A percentile compares a stretch with the other conserved stretches of the same genome.
Conservation (phyloP, 1,140 invertebrate genomes). For the Aleiodes sp. region DNA sequence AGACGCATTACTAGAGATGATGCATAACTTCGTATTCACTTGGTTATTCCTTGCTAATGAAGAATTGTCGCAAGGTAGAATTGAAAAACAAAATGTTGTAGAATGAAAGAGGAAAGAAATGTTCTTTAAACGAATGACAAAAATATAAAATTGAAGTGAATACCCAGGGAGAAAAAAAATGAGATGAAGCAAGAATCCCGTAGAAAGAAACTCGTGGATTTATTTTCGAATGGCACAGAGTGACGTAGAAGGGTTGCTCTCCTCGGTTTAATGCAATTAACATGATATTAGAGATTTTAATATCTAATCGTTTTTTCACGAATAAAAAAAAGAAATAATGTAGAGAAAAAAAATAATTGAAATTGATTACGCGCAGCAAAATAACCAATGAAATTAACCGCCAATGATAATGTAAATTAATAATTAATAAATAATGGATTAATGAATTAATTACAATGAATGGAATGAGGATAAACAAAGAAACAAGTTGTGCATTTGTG, state of each 20-base stretch:
- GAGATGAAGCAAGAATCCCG: not conserved
- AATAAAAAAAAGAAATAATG: not conserved
- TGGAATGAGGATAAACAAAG: constrained; percentile 11
- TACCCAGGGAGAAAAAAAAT: not conserved
- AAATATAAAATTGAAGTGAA: not conserved
- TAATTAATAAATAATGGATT: not conserved
- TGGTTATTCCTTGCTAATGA: not conserved
- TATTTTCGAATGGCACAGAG: constrained; percentile 41
- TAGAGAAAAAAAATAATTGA: not conserved
- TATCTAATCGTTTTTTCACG: not conserved
- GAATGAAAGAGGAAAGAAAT: not conserved
- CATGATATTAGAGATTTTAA: constrained; percentile 46
- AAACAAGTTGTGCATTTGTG: not conserved
- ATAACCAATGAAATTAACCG: not conserved
- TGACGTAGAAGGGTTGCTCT: constrained; percentile 48
- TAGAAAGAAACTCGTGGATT: constrained; percentile 15
- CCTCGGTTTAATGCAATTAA: constrained; percentile 53
- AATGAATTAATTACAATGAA: constrained; percentile 3
- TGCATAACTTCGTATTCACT: not conserved
- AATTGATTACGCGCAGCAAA: not conserved
- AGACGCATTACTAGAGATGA: not conserved
- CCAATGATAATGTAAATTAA: not conserved
- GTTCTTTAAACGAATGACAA: too few relatives aligned
- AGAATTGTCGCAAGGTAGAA: constrained; percentile 6
- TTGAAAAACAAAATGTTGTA: not conserved